Percentiles rank a stretch among this genome's conserved stretches.
These are phyloP conservation scores for Rhabdophis nuchalis DNA, from an alignment of 2,797 vertebrate genomes.

Conservation along the genomic window DNA sequence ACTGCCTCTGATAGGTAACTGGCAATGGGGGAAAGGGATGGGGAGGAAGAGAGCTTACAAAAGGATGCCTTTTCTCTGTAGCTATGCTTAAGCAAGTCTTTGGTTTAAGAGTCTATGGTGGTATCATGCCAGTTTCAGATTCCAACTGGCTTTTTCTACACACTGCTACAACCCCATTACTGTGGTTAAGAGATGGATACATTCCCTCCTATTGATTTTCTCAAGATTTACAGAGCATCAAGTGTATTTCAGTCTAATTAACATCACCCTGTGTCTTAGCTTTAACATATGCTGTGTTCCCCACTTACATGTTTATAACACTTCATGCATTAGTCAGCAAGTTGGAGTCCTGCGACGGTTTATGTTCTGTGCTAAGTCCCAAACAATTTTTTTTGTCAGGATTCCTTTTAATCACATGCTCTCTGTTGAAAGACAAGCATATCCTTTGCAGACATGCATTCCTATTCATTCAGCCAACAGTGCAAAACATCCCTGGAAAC, in stretches of 20 bases:
- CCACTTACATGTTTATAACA: slow-evolving; percentile 60
- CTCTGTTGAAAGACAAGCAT: slow-evolving; percentile 68
- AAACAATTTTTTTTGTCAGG: slow-evolving; percentile 55
- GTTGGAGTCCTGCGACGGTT: slow-evolving; percentile 63
- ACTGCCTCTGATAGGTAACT: slow-evolving; percentile 69
- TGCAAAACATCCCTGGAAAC: slow-evolving; percentile 65
- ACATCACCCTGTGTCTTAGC: slow-evolving; percentile 53
- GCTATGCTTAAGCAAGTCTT: slow-evolving; percentile 93
- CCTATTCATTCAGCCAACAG: slow-evolving; percentile 53
- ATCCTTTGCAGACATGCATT: slow-evolving; percentile 59
- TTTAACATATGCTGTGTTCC: slow-evolving; percentile 56
- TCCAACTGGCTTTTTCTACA: slow-evolving; percentile 62
- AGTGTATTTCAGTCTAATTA: slow-evolving; percentile 63
- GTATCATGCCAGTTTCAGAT: slow-evolving; percentile 69
- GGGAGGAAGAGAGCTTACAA: slow-evolving; percentile 52
- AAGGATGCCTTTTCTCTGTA: slow-evolving; percentile 68
- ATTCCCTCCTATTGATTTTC: slow-evolving; percentile 59
- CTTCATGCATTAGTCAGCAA: slow-evolving; percentile 68
- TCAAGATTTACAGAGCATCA: slow-evolving; percentile 68
- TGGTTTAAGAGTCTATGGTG: slow-evolving; percentile 86
- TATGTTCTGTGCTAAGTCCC: slow-evolving; percentile 61
- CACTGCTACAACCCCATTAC: slow-evolving; percentile 77
- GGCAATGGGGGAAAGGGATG: slow-evolving; percentile 9
- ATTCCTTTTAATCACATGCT: slow-evolving; percentile 22
- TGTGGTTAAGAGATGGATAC: slow-evolving; percentile 66